Conservation (phyloP, 2,888 invertebrate genomes). For the Leucophenga maculata region DNA sequence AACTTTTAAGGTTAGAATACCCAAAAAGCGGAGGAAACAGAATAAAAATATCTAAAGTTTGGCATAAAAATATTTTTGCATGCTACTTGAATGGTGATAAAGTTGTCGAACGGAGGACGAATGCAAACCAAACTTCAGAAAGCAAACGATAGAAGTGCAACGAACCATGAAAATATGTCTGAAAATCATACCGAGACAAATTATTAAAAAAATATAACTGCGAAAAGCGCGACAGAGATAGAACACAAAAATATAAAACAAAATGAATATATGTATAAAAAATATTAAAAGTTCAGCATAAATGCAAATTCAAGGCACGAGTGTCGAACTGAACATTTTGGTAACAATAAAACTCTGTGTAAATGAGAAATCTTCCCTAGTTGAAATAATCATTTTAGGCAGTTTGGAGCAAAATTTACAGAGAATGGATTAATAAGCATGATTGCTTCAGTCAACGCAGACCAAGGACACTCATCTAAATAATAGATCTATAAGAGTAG, state of each 20-base stretch:
- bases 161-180: constrained; percentile 43
- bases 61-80: constrained; percentile 21
- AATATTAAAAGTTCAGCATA: constrained; percentile 24
- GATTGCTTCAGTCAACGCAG: too few species aligned
- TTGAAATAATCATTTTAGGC: too few species aligned
- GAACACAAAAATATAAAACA: constrained; percentile 7
- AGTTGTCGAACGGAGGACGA: neutral
- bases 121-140: neutral
- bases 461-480: too few species aligned
- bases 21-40: neutral
- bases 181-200: constrained; percentile 46
- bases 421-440: too few species aligned
- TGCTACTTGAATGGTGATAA: neutral
- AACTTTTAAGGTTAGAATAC: constrained; percentile 23
- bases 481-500: too few species aligned
- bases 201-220: constrained; percentile 54
- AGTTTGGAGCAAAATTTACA: too few species aligned
- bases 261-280: constrained; percentile 12
- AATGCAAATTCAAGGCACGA: constrained; percentile 20
- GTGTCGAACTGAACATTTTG: too few species aligned
- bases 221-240: neutral
- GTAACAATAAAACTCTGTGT: too few species aligned
- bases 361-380: too few species aligned
- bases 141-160: constrained; percentile 44
- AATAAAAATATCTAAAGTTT: constrained; percentile 3